Base-by-base conservation (phyloP, 2,797 vertebrate species). In the Esox masquinongy region DNA sequence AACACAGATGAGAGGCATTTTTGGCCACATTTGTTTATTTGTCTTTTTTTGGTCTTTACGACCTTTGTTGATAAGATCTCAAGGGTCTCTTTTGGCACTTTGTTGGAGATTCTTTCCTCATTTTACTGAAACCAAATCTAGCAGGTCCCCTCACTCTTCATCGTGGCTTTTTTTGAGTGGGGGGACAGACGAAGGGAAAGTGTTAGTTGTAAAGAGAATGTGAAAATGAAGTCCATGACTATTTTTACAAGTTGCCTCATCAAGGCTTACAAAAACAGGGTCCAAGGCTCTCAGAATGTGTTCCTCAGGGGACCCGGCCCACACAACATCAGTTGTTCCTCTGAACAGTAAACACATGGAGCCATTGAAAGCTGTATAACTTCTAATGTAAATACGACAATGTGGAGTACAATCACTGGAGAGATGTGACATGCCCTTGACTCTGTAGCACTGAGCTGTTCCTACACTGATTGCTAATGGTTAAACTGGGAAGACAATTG, bases 401-500 rank as follows among this genome's bases (percentile, higher is more conserved):
- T 64, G 72, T 74, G 4, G 15, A 73, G 70, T n/a, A 73, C 72
- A 74, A 74, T 74, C 59, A 64, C 34, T 56, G 49, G 51, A 70
- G 51, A 70, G 39, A 59, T 39, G n/a, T 67, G 75, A 80, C 79
- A 78, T 29, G 78, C 63, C 87, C 87, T 90, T 86, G 83, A 88
- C 85, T 84, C 83, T 26, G 5, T 39, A 26, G 64, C 69, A 71
- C 70, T 24, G 71, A 72, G n/a, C 75, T 34, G 64, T 76, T 74
- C 83, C 76, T 74, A 26, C 15, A 7, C 81, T 43, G 49, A 61
- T 61, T 72, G 49, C 17, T 29, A 24, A 49, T 36, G 64, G 73
- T 53, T 75, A 79, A 85, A 78, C 0, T 63, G 77, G 79, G 79
- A 87, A 83, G 75, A 80, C 86, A 86, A 88, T 87, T 81, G 87